Conservation (phyloP, 2,888 invertebrate species). For the Crematogaster levior region DNA sequence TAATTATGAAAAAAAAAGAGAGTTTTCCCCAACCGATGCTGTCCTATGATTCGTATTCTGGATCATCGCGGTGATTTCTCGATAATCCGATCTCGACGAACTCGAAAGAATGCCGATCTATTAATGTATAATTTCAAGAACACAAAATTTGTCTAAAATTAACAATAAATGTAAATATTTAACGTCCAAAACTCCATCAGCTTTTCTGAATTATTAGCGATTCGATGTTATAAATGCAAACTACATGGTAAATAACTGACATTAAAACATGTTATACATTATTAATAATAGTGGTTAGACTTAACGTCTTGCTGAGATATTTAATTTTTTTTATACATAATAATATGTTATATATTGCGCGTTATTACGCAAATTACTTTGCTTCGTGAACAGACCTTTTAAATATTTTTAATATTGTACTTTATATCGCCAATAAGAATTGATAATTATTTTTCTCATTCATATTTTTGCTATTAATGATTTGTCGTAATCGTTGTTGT, state of each 20-base stretch:
- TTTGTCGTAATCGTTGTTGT: not conserved
- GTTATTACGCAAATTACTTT: not conserved
- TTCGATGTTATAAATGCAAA: not conserved
- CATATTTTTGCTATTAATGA: not conserved
- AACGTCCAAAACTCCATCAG: not conserved
- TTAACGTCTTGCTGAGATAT: not conserved
- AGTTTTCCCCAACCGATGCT: not conserved
- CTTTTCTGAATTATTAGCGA: not conserved
- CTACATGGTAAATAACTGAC: not conserved
- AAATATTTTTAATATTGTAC: not conserved
- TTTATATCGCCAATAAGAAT: not conserved
- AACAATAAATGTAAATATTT: not conserved
- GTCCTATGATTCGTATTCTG: not conserved
- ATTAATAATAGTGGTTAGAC: not conserved
- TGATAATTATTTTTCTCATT: not conserved
- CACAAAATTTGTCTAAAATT: too few relatives aligned
- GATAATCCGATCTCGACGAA: not conserved
- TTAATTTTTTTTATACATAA: not conserved
- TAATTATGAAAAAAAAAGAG: not conserved
- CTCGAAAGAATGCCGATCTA: not conserved
- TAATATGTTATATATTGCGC: not conserved
- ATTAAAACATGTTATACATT: not conserved
- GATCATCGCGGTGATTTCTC: not conserved
- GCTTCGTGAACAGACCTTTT: not conserved
- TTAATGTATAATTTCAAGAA: not conserved